Evolutionary conservation across 2,797 vertebrate species (phyloP).

Genomic region (Eulemur rubriventer): DNA sequence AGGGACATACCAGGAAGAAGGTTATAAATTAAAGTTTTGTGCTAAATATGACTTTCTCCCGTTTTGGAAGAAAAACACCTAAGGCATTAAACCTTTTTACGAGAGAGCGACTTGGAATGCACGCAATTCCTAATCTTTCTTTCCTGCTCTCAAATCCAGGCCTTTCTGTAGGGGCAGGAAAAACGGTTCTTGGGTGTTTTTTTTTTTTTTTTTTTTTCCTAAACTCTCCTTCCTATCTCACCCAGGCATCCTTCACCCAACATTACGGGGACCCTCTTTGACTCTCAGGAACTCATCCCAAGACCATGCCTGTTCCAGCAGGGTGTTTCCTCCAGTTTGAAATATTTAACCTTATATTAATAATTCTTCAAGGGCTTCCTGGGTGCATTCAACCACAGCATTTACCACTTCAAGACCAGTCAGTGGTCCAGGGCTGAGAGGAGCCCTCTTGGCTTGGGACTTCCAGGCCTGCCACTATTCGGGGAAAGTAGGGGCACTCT

Average conservation of each 20-base stretch:
- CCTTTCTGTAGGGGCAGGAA: neutral
- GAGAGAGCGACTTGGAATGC: neutral
- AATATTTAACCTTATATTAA: neutral
- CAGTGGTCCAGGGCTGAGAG: neutral
- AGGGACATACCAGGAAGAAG: neutral
- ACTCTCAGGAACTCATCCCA: neutral
- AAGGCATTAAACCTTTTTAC: neutral
- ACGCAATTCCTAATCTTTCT: neutral
- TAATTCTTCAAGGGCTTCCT: neutral
- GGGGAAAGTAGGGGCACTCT: neutral
- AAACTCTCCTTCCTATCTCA: neutral
- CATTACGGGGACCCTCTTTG: neutral
- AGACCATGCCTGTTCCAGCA: neutral
- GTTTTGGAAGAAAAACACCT: neutral
- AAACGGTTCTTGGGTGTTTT: fast-evolving
- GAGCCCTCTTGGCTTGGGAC: neutral
- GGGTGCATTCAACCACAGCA: fast-evolving
- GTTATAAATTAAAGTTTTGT: neutral
- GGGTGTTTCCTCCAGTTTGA: neutral
- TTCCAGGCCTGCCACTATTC: fast-evolving
- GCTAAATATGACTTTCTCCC: neutral
- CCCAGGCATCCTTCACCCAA: neutral
- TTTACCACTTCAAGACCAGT: neutral
- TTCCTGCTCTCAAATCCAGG: neutral
- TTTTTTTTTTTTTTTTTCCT: no score